Base-by-base conservation (phyloP, 2,888 invertebrate genomes). In the Netelia fuscicornis region DNA sequence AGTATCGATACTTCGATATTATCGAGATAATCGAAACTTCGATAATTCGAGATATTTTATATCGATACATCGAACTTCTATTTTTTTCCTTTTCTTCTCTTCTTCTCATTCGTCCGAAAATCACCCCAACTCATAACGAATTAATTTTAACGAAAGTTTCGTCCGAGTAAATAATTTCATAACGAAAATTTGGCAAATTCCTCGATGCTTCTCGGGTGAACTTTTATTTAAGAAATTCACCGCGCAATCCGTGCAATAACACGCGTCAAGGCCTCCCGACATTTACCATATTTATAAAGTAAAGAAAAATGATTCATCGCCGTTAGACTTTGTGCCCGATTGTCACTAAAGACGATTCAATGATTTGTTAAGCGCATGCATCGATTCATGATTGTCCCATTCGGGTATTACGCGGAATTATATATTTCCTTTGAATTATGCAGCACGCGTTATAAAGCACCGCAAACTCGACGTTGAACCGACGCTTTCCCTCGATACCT, bases 201-300 rank as follows among this genome's bases (percentile, higher is more conserved):
- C 30, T 2, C 30, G 30, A 30, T 30, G 30, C 30, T 30, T 30
- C 30, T 2, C 52, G 3, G 13, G 60, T 25, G 25, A 20, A 62
- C 11, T 8, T 62, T 25, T 52, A 37, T 52, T 3, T 2, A 52
- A 30, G 44, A 60, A 17, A 65, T 62, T 42, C 42, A 11, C 8
- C 20, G 42, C n/a, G 13, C 9, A 10, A 54, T 54, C 52, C 42
- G 30, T 54, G 23, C 48, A 23, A 25, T 23, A 8, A 52, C 37
- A 17, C 56, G 42, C 67, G 67, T 56, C 37, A 30, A 25, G 48
- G 56, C 20, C 20, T 30, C 30, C 5, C 30, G n/a, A 13, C n/a
- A n/a, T 65, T 76, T 37, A 65, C 52, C 56, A 65, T 76, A 67
- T 76, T 42, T 67, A 65, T 65, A 62, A 54, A 20, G 65, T 20